phyloP scores from a whole-genome alignment of 2,113 vertebrate species.

The Callospermophilus lateralis region DNA sequence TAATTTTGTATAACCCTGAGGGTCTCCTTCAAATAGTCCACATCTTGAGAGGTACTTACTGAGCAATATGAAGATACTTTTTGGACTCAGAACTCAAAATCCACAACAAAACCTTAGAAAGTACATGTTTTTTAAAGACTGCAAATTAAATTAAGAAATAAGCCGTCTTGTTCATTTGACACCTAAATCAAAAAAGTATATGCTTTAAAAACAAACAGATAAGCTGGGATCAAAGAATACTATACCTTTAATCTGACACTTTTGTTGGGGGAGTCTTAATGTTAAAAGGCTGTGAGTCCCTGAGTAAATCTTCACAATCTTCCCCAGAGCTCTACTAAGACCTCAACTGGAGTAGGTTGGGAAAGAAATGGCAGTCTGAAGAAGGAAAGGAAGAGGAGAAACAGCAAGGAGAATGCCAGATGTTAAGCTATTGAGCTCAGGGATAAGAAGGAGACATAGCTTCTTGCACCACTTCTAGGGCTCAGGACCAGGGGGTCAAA shows the following conservation, averaged over 20 bases:
- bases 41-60: neutral
- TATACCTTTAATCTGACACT: neutral
- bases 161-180: neutral
- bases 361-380: neutral
- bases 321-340: neutral
- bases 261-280: neutral
- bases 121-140: neutral
- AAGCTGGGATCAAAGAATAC: neutral
- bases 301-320: neutral
- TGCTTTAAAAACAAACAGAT: neutral
- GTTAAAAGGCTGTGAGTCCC: neutral
- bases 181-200: neutral
- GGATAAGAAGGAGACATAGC: neutral
- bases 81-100: neutral
- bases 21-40: neutral
- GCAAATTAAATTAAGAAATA: neutral
- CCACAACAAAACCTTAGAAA: neutral
- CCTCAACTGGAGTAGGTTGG: neutral
- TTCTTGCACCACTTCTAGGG: neutral
- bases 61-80: neutral
- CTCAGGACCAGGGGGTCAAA: neutral
- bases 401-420: neutral
- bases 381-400: neutral
- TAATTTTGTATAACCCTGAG: too few relatives aligned
- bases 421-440: neutral